Conservation (phyloP, 2,797 vertebrate genomes). For the Onychomys arenicola region DNA sequence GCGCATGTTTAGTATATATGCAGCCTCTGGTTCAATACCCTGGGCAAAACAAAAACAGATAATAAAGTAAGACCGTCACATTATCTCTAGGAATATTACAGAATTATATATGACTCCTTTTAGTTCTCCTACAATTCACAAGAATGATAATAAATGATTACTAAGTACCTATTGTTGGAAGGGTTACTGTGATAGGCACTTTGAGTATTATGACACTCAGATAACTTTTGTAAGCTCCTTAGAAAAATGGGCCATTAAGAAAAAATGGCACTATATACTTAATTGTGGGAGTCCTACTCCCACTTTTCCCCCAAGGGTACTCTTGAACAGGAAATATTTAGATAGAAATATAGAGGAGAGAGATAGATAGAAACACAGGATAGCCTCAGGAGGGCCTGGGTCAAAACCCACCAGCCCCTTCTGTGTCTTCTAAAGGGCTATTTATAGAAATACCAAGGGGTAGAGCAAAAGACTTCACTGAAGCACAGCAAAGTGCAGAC, state of each 20-base stretch:
- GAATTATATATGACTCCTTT: background rate
- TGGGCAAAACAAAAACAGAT: background rate
- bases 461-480: no score
- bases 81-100: background rate
- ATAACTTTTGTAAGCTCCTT: background rate
- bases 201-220: background rate
- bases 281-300: background rate
- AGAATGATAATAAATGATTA: background rate
- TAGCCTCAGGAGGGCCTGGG: no score
- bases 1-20: background rate
- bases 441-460: no score
- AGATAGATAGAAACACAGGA: no score
- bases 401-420: no score
- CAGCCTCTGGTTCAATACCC: background rate
- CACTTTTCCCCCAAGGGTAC: no score
- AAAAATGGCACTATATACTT: background rate
- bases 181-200: background rate
- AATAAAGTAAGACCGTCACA: background rate
- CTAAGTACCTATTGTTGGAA: background rate
- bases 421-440: no score
- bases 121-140: background rate
- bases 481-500: no score
- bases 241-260: conserved; percentile 5
- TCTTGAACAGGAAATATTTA: no score
- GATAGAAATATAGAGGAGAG: no score